These are phyloP conservation scores for Petaurus breviceps DNA, from an alignment of 2,113 vertebrate genomes.

Conservation along the genomic window DNA sequence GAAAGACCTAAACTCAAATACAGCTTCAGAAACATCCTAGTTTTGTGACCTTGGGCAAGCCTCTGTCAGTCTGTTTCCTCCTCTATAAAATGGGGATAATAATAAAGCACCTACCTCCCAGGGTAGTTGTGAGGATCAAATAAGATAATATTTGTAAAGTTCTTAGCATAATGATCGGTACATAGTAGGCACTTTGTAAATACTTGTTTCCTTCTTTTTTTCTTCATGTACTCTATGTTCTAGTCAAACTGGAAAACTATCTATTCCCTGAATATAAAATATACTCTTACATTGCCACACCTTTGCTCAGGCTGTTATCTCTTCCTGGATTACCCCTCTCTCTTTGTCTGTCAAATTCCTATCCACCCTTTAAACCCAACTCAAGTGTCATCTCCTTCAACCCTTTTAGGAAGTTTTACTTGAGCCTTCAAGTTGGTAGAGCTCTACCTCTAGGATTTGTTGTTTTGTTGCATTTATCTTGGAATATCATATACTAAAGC, in stretches of 20 bases:
- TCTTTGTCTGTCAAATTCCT: neutral
- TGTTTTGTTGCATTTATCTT: neutral
- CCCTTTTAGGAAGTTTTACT: neutral
- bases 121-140: neutral
- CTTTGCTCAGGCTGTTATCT: neutral
- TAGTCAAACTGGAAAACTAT: neutral
- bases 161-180: neutral
- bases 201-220: neutral
- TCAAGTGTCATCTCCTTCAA: neutral
- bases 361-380: neutral
- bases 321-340: neutral
- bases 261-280: neutral
- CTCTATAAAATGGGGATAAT: neutral
- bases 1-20: neutral
- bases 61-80: neutral
- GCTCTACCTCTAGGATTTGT: neutral
- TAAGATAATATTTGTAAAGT: neutral
- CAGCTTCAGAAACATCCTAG: neutral
- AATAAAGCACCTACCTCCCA: neutral
- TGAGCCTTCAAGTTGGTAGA: neutral
- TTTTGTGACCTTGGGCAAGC: neutral
- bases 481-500: neutral
- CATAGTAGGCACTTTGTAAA: neutral
- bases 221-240: neutral
- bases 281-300: neutral